These are phyloP conservation scores for Mormyrops attenuatus DNA, from an alignment of 2,797 vertebrate species.

Conservation along the genomic window DNA sequence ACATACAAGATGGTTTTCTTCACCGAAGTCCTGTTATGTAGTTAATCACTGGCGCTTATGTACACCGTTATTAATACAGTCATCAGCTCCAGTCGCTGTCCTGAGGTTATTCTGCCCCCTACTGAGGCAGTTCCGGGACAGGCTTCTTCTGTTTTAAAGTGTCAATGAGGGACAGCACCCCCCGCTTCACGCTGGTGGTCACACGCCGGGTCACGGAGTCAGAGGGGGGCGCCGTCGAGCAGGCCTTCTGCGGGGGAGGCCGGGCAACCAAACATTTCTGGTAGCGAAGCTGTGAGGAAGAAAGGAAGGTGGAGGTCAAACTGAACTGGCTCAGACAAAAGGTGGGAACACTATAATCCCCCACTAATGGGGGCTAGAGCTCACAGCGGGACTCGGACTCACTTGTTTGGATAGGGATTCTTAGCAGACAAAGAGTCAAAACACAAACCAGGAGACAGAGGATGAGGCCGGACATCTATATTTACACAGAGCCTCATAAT, in stretches of 20 bases:
- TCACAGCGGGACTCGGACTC: background rate
- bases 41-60: conserved; percentile 52
- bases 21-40: conserved; percentile 31
- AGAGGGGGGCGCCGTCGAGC: conserved; percentile 71
- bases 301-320: background rate
- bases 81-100: conserved; percentile 14
- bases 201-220: conserved; percentile 89
- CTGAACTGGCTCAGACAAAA: background rate
- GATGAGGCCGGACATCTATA: background rate
- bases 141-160: conserved; percentile 98
- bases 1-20: conserved; percentile 13
- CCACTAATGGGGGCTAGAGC: background rate
- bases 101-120: conserved; percentile 23
- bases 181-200: conserved; percentile 91
- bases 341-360: background rate
- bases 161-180: conserved; percentile 96
- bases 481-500: background rate
- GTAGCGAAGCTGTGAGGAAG: conserved; percentile 77
- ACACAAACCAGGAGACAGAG: background rate
- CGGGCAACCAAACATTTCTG: conserved; percentile 98
- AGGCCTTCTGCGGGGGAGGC: conserved; percentile 80
- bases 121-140: conserved; percentile 78
- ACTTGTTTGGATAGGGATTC: background rate
- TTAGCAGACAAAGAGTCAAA: background rate
- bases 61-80: conserved; percentile 52